Percentiles rank a stretch among this genome's conserved stretches.
phyloP scores from a whole-genome alignment of 2,888 invertebrate species.

The Onthophagus sagittarius region DNA sequence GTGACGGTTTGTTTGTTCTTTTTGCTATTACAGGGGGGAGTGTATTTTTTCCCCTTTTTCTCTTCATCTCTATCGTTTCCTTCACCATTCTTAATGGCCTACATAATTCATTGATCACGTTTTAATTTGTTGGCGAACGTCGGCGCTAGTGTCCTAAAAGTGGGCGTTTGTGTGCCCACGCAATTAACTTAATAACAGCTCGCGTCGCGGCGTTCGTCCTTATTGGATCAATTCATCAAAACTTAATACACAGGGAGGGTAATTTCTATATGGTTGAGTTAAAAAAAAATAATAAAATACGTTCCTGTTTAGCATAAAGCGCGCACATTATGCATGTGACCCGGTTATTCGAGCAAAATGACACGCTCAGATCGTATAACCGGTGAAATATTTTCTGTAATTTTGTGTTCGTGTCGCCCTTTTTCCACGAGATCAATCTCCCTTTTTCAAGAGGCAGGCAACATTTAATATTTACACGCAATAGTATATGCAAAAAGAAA shows the following conservation, averaged over 20 bases:
- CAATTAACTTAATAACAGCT: constrained; percentile 11
- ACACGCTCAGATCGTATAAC: constrained; percentile 28
- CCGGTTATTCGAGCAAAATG: constrained; percentile 30
- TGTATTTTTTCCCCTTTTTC: too few relatives aligned
- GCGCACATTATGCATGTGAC: constrained; percentile 26
- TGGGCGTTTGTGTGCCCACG: not conserved
- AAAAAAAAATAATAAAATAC: not conserved
- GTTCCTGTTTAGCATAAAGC: not conserved
- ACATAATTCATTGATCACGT: constrained; percentile 33
- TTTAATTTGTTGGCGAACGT: constrained; percentile 30
- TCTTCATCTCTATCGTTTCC: not conserved
- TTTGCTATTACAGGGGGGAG: not conserved
- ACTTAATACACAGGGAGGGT: not conserved
- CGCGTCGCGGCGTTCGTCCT: not conserved
- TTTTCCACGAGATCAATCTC: constrained; percentile 29
- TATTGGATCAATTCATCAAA: not conserved
- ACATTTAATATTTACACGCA: not conserved
- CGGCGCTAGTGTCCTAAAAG: constrained; percentile 27
- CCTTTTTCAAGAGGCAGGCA: not conserved
- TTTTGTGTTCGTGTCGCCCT: constrained; percentile 27
- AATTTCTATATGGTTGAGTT: too few relatives aligned
- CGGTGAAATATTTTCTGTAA: constrained; percentile 30
- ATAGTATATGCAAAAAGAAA: not conserved
- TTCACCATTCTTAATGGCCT: constrained; percentile 9
- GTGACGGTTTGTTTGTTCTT: not conserved